Evolutionary conservation across 2,113 vertebrate genomes (phyloP).

Genomic region (Himantopus leucocephalus): DNA sequence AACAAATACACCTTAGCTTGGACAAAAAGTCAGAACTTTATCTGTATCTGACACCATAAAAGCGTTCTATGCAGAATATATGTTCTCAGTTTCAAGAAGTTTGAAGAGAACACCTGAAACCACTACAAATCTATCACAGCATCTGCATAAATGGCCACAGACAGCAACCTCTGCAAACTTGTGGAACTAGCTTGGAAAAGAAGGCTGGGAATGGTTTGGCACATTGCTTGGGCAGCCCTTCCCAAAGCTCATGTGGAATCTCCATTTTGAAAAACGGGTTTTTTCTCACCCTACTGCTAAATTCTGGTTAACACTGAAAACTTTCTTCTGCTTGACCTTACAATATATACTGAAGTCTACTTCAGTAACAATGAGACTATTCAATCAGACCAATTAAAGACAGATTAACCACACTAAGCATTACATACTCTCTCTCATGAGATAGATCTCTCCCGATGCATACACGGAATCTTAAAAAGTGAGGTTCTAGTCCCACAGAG

Average conservation of each 20-base stretch:
- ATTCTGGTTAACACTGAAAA: not conserved
- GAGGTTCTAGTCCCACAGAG: not conserved
- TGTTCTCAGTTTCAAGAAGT: not conserved
- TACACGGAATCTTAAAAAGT: not conserved
- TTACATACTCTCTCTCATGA: fast-evolving
- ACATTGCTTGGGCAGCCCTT: not conserved
- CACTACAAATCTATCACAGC: not conserved
- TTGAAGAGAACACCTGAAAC: not conserved
- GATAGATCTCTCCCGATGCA: not conserved
- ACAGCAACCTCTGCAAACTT: not conserved
- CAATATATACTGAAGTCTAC: not conserved
- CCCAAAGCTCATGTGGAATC: not conserved
- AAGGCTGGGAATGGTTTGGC: not conserved
- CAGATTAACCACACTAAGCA: not conserved
- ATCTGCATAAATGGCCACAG: not conserved
- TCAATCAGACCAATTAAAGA: not conserved
- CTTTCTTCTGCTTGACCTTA: not conserved
- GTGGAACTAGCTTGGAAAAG: not conserved
- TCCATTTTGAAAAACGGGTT: not conserved
- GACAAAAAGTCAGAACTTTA: not conserved
- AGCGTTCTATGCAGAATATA: not conserved
- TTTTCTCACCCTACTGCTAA: not conserved
- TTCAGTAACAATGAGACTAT: not conserved
- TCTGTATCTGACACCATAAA: not conserved
- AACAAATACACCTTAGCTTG: not conserved